Evolutionary conservation across 1,140 invertebrate species (phyloP).

Genomic region (Psilanteris sp.): DNA sequence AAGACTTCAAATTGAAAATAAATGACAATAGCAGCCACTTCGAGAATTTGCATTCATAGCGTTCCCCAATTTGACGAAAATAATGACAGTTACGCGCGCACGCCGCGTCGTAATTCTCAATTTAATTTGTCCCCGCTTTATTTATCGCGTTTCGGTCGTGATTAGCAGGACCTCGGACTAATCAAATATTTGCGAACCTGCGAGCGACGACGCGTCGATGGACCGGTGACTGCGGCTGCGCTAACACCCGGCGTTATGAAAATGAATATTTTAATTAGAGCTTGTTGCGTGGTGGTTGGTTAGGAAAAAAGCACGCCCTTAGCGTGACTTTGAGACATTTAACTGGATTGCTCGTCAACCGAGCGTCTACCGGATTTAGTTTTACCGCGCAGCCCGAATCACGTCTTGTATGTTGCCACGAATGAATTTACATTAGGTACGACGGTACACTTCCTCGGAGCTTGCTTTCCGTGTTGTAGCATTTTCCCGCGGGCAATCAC

Average conservation of each 20-base stretch:
- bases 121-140: not conserved
- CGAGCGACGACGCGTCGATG: not conserved
- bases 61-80: conserved; percentile 28
- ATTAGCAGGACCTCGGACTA: too few relatives aligned
- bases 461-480: conserved; percentile 61
- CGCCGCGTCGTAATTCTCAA: not conserved
- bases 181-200: too few relatives aligned
- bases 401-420: conserved; percentile 60
- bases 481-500: conserved; percentile 63
- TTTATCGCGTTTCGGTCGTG: too few relatives aligned
- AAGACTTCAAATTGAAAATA: conserved; percentile 47
- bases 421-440: conserved; percentile 67
- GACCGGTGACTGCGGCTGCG: not conserved
- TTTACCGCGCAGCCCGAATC: conserved; percentile 56
- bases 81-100: conserved; percentile 17
- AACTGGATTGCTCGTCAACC: conserved; percentile 49
- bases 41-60: conserved; percentile 42
- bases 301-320: conserved; percentile 55
- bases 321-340: conserved; percentile 57
- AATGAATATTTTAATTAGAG: conserved; percentile 54
- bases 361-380: conserved; percentile 52
- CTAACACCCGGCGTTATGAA: too few relatives aligned
- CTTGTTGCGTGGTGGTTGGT: too few relatives aligned
- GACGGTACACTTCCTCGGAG: conserved; percentile 61
- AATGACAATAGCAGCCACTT: conserved; percentile 24